phyloP scores from a whole-genome alignment of 2,113 vertebrate species.

The Oncorhynchus kisutch region DNA sequence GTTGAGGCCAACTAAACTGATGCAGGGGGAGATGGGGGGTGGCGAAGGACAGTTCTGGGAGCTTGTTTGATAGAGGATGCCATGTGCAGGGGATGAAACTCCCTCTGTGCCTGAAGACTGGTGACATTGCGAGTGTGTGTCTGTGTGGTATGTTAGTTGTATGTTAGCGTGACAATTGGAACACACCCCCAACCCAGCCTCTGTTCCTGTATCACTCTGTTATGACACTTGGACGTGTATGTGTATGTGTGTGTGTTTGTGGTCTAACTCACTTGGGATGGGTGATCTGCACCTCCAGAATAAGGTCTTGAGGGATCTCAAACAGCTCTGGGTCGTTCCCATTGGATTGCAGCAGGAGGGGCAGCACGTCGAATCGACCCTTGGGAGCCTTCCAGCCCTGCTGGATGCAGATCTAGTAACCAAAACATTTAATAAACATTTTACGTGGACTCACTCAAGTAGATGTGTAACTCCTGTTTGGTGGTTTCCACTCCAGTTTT shows the following conservation, averaged over 20 bases:
- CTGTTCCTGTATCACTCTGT: conserved; percentile 7
- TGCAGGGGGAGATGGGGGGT: conserved; percentile 40
- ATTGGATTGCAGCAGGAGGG: conserved; percentile 91
- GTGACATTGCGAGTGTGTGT: neutral
- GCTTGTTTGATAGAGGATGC: neutral
- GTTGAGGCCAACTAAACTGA: conserved; percentile 52
- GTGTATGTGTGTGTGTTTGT: conserved; percentile 34
- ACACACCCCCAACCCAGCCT: neutral
- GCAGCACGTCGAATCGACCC: conserved; percentile 90
- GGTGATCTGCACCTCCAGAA: conserved; percentile 91
- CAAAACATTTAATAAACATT: neutral
- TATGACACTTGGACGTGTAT: conserved; percentile 5
- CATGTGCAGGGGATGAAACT: neutral
- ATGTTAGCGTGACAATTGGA: neutral
- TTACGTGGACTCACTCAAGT: too few relatives aligned
- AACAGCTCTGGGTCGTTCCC: conserved; percentile 95
- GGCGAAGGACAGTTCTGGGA: conserved; percentile 27
- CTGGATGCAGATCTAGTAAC: conserved; percentile 88
- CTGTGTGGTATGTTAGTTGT: neutral
- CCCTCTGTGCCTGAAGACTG: neutral
- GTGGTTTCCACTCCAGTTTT: neutral
- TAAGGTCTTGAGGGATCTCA: conserved; percentile 89
- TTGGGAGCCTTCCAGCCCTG: conserved; percentile 93
- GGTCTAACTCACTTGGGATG: conserved; percentile 90
- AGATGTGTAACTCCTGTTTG: neutral